A percentile compares a stretch with the other conserved stretches of the same genome.
Evolutionary conservation across 1,140 invertebrate species (phyloP).

Genomic region (Bombus difficillimus): DNA sequence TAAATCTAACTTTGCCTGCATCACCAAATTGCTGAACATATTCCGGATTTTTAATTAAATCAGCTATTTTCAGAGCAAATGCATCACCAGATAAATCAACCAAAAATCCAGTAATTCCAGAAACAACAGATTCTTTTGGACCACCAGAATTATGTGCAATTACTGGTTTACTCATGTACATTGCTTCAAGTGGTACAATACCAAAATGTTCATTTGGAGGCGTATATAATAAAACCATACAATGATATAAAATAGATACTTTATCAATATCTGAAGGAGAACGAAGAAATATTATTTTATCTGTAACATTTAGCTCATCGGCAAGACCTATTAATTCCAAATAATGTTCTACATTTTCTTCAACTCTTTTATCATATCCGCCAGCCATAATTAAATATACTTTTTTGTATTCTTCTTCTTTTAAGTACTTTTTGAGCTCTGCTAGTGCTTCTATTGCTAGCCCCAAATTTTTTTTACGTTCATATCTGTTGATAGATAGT

Average conservation of each 20-base stretch:
- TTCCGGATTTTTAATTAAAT: slow-evolving; percentile 85
- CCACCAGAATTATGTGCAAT: slow-evolving; percentile 98
- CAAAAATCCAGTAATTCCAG: slow-evolving; percentile 95
- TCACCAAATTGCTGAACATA: slow-evolving; percentile 84
- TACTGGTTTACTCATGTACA: slow-evolving; percentile 96
- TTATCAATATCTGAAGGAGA: slow-evolving; percentile 95
- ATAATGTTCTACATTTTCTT: slow-evolving; percentile 95
- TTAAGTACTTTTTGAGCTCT: slow-evolving; percentile 84
- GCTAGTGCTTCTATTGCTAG: slow-evolving; percentile 93
- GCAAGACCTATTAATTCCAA: slow-evolving; percentile 89
- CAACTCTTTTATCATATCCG: slow-evolving; percentile 95
- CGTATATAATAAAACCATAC: slow-evolving; percentile 95
- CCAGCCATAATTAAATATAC: slow-evolving; percentile 97
- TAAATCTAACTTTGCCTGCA: slow-evolving; percentile 84
- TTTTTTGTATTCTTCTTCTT: slow-evolving; percentile 84
- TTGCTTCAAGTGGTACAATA: slow-evolving; percentile 99
- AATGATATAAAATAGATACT: slow-evolving; percentile 89
- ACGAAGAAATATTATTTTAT: slow-evolving; percentile 92
- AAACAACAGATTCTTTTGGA: slow-evolving; percentile 95
- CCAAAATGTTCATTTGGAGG: slow-evolving; percentile 99
- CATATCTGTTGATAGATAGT: slow-evolving; percentile 98
- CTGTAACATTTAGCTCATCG: slow-evolving; percentile 86
- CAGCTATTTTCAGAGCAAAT: slow-evolving; percentile 92
- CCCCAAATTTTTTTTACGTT: slow-evolving; percentile 96
- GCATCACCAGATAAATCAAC: slow-evolving; percentile 86